Evolutionary conservation across 2,113 vertebrate genomes (phyloP), one percentile per base, ranked within the genome.

Genomic region (Myotis davidii): DNA sequence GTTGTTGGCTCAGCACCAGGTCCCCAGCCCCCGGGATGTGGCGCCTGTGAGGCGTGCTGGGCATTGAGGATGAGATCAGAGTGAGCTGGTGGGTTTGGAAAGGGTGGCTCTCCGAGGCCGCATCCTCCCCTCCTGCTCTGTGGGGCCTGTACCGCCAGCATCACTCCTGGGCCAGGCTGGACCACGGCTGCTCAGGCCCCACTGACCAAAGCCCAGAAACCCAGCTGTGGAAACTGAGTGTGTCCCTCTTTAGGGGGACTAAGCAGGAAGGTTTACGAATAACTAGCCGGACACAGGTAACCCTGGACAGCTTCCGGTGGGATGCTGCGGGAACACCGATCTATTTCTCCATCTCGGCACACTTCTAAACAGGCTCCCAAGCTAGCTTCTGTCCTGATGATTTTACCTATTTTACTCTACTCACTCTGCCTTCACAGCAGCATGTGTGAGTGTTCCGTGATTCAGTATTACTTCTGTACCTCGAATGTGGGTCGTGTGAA

Each of bases 321-420:
- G 42, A 16, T 0, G 6, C 5, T 3, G 2, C 0, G 16, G 18
- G 52, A 1, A 29, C 27, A 20, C 4, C 2, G 3, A 13, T 17
- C 9, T 4, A 0, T 21, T 3, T 9, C 59, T 20, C 61, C 1
- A 0, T 0, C 0, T 1, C 5, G 0, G 14, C 3, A 0, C 2
- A 0, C 45, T 34, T 32, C 18, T 9, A 8, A 8, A 73, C 29
- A 20, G 39, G 23, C 14, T 14, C 9, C 1, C 1, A 21, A 50
- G 67, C 32, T 3, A 0, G 42, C 21, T 21, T 20, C 32, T 12
- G 0, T 8, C 9, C 21, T 0, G 17, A 5, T 3, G 21, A 1
- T 23, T 17, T 10, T 2, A 0, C 74, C 48, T 3, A 4, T 2
- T 37, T 9, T 39, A 7, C 34, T 42, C 45, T 29, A 3, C 54